Evolutionary conservation across 2,113 vertebrate genomes (phyloP), one percentile per base, ranked within the genome.

Genomic region (Pseudorhombus dupliciocellatus): DNA sequence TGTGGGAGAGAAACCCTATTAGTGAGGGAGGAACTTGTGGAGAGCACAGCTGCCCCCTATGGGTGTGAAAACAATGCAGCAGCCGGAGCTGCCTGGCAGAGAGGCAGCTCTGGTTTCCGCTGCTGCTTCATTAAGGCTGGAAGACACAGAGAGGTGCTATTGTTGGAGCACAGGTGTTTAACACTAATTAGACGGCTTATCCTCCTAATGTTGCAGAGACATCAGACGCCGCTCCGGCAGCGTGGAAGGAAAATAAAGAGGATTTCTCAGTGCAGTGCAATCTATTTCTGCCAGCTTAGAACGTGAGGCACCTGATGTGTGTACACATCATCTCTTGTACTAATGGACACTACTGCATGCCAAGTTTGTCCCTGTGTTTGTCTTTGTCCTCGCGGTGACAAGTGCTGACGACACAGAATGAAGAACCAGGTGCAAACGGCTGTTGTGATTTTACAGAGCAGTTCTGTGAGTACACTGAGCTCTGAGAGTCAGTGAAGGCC

Each of bases 11-110:
- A 22, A n/a, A 10, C 44, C 75, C 79, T 28, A 66, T 69, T 53
- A 77, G 30, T 59, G 28, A 56, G 18, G 68, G 79, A 59, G 37
- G 37, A 4, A 6, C 30, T 62, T 90, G 56, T 65, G 62, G 87
- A 89, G 89, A 86, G 74, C 84, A 70, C 85, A 92, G 84, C 91
- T 92, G 91, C 92, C 92, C 90, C 81, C 92, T 91, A 90, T 84
- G 81, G 91, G 88, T 81, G 73, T 77, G 62, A 83, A 69, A 64
- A 62, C 51, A 68, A 46, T 50, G 73, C 40, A 56, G 44, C 79
- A 77, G 54, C 25, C 34, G 73, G 34, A 56, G 44, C 79, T 75
- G 54, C 25, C 34, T 21, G 20, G 68, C 61, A 76, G 40, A 46
- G 42, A 51, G 12, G 42, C 48, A 62, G 58, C 64, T 40, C 66